phyloP scores from a whole-genome alignment of 2,797 vertebrate genomes.

The Sarcophilus harrisii region DNA sequence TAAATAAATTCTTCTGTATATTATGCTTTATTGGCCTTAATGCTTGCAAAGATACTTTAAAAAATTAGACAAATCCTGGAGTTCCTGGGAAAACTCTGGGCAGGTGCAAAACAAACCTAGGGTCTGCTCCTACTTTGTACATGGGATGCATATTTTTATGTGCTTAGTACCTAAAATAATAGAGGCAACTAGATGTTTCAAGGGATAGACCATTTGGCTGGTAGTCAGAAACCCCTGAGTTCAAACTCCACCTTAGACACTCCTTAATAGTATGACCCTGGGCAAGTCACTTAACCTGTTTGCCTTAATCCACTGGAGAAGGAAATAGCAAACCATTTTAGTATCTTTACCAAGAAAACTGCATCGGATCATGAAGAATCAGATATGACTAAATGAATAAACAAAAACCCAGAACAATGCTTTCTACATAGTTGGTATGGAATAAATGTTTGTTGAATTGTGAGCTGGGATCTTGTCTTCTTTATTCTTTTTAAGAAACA shows the following conservation, averaged over 20 bases:
- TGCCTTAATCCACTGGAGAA: background rate
- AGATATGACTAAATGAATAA: background rate
- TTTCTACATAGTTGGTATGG: background rate
- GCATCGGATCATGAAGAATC: background rate
- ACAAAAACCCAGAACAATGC: background rate
- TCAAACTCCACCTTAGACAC: background rate
- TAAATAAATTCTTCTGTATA: background rate
- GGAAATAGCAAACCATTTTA: background rate
- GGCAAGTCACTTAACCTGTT: background rate
- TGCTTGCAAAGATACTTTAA: background rate
- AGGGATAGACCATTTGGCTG: background rate
- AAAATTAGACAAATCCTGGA: background rate
- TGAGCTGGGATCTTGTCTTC: background rate
- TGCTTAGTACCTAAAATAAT: background rate
- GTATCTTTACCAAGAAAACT: background rate
- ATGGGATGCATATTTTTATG: background rate
- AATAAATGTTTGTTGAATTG: background rate
- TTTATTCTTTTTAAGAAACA: background rate
- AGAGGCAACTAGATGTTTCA: background rate
- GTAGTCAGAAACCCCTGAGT: background rate
- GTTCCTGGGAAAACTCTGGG: background rate
- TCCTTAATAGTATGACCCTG: background rate
- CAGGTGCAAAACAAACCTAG: background rate
- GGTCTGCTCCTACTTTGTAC: background rate
- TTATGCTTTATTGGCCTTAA: background rate